Conservation (phyloP, 1,140 invertebrate genomes). For the Drosophila nigrodunni region DNA sequence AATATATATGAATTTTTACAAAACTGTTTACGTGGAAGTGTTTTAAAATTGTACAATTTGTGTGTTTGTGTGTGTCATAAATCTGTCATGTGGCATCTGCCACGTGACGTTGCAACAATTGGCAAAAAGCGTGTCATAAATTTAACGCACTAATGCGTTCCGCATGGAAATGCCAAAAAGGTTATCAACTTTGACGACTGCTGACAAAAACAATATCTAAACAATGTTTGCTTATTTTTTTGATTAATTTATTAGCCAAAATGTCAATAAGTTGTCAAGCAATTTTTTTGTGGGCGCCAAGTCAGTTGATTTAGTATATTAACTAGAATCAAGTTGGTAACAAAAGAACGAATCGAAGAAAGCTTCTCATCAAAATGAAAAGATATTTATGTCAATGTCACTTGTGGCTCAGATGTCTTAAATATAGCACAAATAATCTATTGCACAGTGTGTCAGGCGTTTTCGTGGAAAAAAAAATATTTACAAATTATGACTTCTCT, state of each 20-base stretch:
- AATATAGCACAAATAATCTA: too few species aligned
- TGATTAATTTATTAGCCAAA: conserved; percentile 40
- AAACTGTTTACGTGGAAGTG: conserved; percentile 13
- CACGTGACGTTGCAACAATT: conserved; percentile 30
- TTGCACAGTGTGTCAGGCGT: too few species aligned
- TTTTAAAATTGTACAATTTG: conserved; percentile 14
- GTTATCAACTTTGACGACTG: conserved; percentile 42
- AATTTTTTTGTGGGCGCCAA: background rate
- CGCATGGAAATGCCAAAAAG: conserved; percentile 40
- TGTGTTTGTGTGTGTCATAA: conserved; percentile 28
- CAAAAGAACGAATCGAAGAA: background rate
- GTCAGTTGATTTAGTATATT: conserved; percentile 8
- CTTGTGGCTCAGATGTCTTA: too few species aligned
- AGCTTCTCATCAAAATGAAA: background rate
- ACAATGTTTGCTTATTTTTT: conserved; percentile 34
- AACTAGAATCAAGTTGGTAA: background rate
- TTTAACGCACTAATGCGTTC: conserved; percentile 39
- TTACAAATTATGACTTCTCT: too few species aligned
- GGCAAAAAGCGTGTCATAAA: conserved; percentile 22
- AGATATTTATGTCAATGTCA: background rate
- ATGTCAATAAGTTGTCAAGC: conserved; percentile 8
- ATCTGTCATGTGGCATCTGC: conserved; percentile 23
- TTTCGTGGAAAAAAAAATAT: too few species aligned
- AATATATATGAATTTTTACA: background rate
- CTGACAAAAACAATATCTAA: conserved; percentile 16